Evolutionary conservation across 2,888 invertebrate genomes (phyloP).

Genomic region (Venusia cambrica): DNA sequence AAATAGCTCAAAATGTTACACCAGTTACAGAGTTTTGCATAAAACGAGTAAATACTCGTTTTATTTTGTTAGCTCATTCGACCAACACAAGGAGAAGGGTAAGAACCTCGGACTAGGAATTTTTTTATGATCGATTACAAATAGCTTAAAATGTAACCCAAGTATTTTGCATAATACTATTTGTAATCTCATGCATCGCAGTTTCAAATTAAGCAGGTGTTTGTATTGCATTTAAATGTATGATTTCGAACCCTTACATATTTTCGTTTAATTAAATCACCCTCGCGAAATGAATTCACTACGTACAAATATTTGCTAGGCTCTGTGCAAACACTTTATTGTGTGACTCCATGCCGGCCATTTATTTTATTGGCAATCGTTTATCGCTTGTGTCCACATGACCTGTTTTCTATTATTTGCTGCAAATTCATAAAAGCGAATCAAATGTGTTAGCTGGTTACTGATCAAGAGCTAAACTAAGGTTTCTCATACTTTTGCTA

Average conservation of each 20-base stretch:
- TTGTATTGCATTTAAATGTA: conserved; percentile 26
- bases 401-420: conserved; percentile 25
- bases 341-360: conserved; percentile 49
- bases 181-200: conserved; percentile 6
- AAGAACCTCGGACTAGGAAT: too few relatives aligned
- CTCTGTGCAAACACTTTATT: conserved; percentile 60
- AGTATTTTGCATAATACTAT: conserved; percentile 5
- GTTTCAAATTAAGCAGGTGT: conserved; percentile 23
- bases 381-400: conserved; percentile 53
- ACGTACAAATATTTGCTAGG: conserved; percentile 61
- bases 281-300: conserved; percentile 45
- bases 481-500: too few relatives aligned
- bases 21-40: too few relatives aligned
- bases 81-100: too few relatives aligned
- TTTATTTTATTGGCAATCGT: conserved; percentile 65
- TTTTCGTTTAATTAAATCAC: conserved; percentile 72
- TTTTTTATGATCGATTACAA: too few relatives aligned
- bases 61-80: too few relatives aligned
- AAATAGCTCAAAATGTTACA: too few relatives aligned
- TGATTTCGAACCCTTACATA: conserved; percentile 38
- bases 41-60: too few relatives aligned
- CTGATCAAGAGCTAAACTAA: too few relatives aligned
- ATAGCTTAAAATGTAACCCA: too few relatives aligned
- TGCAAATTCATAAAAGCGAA: conserved; percentile 2
- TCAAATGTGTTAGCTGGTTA: too few relatives aligned